These are phyloP conservation scores for Diadegma fenestrale DNA, from an alignment of 2,888 invertebrate species.

Conservation along the genomic window DNA sequence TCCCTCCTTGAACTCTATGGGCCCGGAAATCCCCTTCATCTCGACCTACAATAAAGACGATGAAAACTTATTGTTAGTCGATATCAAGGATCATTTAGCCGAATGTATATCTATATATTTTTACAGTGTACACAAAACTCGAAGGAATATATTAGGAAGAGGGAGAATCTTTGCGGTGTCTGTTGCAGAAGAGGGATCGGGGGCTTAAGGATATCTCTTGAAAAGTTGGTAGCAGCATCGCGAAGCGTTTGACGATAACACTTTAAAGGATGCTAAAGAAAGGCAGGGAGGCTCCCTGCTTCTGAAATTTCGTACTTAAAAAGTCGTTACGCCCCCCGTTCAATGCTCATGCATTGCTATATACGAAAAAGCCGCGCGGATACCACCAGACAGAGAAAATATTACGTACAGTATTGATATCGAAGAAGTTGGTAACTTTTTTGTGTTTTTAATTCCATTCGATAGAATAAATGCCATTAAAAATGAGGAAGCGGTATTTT, in stretches of 20 bases:
- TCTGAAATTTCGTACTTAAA: constrained; percentile 73
- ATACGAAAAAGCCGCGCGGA: constrained; percentile 36
- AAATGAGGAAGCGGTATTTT: not conserved
- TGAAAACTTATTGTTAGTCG: constrained; percentile 57
- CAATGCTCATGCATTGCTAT: constrained; percentile 1
- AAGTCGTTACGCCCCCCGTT: constrained; percentile 72
- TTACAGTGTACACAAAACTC: not conserved
- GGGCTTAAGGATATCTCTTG: constrained; percentile 7
- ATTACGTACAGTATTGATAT: constrained; percentile 36
- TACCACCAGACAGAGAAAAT: constrained; percentile 17
- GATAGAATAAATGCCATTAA: not conserved
- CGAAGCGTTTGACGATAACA: constrained; percentile 55
- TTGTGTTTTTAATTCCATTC: constrained; percentile 1
- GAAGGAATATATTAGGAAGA: constrained; percentile 51
- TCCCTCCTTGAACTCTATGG: constrained; percentile 93
- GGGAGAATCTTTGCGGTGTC: constrained; percentile 41
- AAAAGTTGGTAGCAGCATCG: constrained; percentile 46
- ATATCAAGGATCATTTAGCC: constrained; percentile 32
- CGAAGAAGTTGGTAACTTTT: constrained; percentile 7
- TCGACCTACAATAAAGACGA: constrained; percentile 87
- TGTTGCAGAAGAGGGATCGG: constrained; percentile 33
- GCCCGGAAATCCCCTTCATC: constrained; percentile 92
- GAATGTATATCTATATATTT: constrained; percentile 9
- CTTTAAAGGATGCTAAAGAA: constrained; percentile 30
- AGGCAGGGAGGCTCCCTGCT: constrained; percentile 26